Base-by-base conservation (phyloP, 2,888 invertebrate species). In the Troides aeacus region DNA sequence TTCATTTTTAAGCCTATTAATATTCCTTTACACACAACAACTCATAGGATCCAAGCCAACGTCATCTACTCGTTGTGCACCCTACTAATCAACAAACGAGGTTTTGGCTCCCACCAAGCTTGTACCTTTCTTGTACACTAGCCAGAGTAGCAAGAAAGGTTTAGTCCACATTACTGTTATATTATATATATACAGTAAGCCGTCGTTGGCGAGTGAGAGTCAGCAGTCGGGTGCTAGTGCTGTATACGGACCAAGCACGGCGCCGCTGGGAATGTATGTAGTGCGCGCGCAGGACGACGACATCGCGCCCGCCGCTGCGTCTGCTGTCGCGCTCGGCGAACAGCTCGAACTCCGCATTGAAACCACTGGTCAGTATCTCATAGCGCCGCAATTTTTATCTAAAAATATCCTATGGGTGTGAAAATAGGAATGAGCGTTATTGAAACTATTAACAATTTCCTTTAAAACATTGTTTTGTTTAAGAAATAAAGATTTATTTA, bases 191-290 rank as follows among this genome's bases (percentile, higher is more conserved):
- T 8, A 2, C 70, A 86, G 84, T 39, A 82, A 82, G 24, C 88
- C 88, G 2, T 81, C 86, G 0, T 71, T 79, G 12, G 77, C 79
- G 5, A 82, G 81, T 65, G 76, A 77, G 70, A 57, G 73, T 59
- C 70, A 68, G 21, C 69, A 50, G 24, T 74, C 81, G 2, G 85
- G 86, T 0, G 91, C 92, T 0, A 90, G 92, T 66, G 89, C 92
- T 0, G 84, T 92, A 56, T 89, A 83, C 78, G 86, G 86, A 39
- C 73, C 81, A 1, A 81, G 77, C 65, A 74, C 78, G 0, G 77
- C 87, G 0, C 88, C 90, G 1, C 82, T 91, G 61, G 81, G 83
- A 0, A 85, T 92, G 90, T 92, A 91, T 78, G 87, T 90, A 76
- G 89, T 90, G 72, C 82, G 92, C 1, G 85, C 79, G 0, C 78